Evolutionary conservation across 2,113 vertebrate species (phyloP).

Genomic region (Camelus bactrianus): DNA sequence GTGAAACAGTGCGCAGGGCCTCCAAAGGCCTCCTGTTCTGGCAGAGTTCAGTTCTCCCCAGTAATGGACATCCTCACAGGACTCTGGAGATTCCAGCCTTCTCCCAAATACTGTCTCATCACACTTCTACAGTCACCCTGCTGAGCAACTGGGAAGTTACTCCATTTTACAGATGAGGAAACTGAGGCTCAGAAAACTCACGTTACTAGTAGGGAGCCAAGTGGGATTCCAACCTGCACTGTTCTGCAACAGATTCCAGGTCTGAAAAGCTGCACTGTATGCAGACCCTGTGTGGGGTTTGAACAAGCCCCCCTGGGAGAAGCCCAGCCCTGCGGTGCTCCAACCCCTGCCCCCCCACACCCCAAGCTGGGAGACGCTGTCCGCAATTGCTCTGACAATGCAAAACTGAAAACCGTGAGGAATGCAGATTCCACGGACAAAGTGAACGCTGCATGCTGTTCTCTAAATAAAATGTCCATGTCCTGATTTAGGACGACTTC

Average conservation of each 20-base stretch:
- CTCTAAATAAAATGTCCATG: constrained; percentile 59
- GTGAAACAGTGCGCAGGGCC: neutral
- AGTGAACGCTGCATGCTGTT: neutral
- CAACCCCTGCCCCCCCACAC: neutral
- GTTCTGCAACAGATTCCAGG: neutral
- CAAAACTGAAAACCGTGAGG: neutral
- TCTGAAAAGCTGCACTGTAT: neutral
- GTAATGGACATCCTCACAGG: neutral
- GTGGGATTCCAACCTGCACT: no score
- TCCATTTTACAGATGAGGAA: neutral
- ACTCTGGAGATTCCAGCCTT: neutral
- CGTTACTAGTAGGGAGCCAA: rapidly evolving
- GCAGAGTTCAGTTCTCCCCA: neutral
- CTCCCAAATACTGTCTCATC: neutral
- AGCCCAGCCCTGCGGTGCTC: neutral
- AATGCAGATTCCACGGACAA: neutral
- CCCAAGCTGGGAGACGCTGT: neutral
- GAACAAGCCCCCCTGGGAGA: no score
- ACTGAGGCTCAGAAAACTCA: neutral
- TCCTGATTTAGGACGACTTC: constrained; percentile 64
- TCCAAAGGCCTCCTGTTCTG: neutral
- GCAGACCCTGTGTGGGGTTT: rapidly evolving
- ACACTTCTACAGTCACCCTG: rapidly evolving
- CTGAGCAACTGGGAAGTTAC: neutral
- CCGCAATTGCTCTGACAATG: neutral